These are phyloP conservation scores for Pogonus chalceus DNA, from an alignment of 1,140 invertebrate species.

Conservation along the genomic window DNA sequence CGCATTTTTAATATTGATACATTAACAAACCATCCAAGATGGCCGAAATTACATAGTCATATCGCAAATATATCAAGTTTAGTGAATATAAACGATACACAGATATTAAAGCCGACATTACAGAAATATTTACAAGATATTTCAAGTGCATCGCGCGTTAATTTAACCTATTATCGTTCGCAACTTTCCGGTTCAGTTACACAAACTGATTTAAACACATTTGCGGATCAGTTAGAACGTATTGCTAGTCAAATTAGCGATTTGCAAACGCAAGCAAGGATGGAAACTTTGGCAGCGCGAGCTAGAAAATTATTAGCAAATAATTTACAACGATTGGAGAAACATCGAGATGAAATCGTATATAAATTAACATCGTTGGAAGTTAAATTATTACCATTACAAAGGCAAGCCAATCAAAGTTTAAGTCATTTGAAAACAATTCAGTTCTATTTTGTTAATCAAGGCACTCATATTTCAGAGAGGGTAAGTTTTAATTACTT, in stretches of 20 bases:
- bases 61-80: conserved; percentile 39
- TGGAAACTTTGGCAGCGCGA: conserved; percentile 53
- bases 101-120: conserved; percentile 45
- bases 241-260: conserved; percentile 61
- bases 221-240: conserved; percentile 63
- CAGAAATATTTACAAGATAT: conserved; percentile 52
- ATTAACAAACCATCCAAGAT: conserved; percentile 47
- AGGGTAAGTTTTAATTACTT: conserved; percentile 13
- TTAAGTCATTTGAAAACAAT: conserved; percentile 60
- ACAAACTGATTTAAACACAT: conserved; percentile 56
- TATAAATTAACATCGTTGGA: conserved; percentile 66
- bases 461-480: conserved; percentile 36
- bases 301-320: conserved; percentile 50
- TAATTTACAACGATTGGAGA: conserved; percentile 57
- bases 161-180: conserved; percentile 54
- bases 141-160: conserved; percentile 49
- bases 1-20: conserved; percentile 25
- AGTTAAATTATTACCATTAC: conserved; percentile 55
- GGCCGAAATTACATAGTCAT: conserved; percentile 44
- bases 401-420: conserved; percentile 58
- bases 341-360: conserved; percentile 55
- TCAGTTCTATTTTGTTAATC: conserved; percentile 63
- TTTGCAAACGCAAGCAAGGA: conserved; percentile 48
- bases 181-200: conserved; percentile 54
- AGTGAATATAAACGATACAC: conserved; percentile 37